Base-by-base conservation (phyloP, 2,888 invertebrate genomes). In the Adelphocoris suturalis region DNA sequence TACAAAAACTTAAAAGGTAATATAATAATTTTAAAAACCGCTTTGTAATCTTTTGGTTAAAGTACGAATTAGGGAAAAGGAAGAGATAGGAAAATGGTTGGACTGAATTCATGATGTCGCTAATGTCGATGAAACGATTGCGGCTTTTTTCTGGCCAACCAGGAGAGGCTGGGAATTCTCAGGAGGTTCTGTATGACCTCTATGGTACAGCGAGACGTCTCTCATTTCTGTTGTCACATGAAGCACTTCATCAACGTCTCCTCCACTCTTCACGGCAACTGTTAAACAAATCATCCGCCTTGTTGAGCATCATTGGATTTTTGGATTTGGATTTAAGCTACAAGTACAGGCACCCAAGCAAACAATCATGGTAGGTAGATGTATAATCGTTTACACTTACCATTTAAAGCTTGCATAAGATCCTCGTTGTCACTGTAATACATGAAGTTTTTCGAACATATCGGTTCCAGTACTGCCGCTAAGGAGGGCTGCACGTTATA, bases 401-500 rank as follows among this genome's bases (percentile, higher is more conserved):
- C 91, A 89, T 90, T 90, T 52, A 96, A 92, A 11, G 95, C 94
- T 57, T 94, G 93, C 82, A 96, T 95, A 46, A 96, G 93, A 91
- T 96, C 96, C 19, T 94, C 94, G 81, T 94, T 94, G 0, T 94
- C 94, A 0, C 94, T 93, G 87, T 96, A 95, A 82, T 95, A 94
- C 84, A 94, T 94, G 92, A 95, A 95, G 91, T 96, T 95, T 12
- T 95, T 95, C 0, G 95, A 94, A 90, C 95, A 95, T 0, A 96
- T 96, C 0, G 96, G 96, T 91, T 95, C 95, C 92, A 97, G 95
- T 9, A 96, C 96, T 0, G 95, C 94, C 0, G 96, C 94, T 5
- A 97, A 96, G 91, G 95, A 95, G 0, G 95, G 94, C 12, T 95
- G 94, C 0, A 96, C 95, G 91, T 96, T 95, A 90, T 96, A 94